phyloP scores from a whole-genome alignment of 1,140 invertebrate species.

The Laupala kohalensis region DNA sequence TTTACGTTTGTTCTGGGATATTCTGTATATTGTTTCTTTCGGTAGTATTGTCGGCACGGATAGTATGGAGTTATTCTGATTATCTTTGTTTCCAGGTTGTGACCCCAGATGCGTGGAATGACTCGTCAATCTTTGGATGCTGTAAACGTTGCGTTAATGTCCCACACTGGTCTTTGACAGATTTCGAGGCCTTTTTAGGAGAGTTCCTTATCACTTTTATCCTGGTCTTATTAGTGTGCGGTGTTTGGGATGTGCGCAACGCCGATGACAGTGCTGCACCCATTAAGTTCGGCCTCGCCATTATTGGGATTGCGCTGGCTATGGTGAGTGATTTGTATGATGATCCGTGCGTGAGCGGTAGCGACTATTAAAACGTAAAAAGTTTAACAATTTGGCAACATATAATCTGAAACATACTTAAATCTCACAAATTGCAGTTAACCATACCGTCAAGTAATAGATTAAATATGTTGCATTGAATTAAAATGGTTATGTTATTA shows the following conservation, averaged over 20 bases:
- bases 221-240: slow-evolving; percentile 46
- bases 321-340: slow-evolving; percentile 23
- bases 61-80: too few species aligned
- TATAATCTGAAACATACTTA: too few species aligned
- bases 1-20: too few species aligned
- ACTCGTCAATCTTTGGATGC: not conserved
- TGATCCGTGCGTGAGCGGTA: too few species aligned
- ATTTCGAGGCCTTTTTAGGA: slow-evolving; percentile 27
- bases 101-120: not conserved
- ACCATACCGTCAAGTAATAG: too few species aligned
- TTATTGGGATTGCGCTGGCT: slow-evolving; percentile 43
- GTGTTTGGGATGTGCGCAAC: slow-evolving; percentile 48
- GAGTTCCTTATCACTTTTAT: slow-evolving; percentile 45
- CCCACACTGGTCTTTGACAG: not conserved
- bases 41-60: too few species aligned
- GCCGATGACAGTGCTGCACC: slow-evolving; percentile 36
- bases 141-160: not conserved
- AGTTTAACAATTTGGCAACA: too few species aligned
- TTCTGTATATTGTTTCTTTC: too few species aligned
- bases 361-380: too few species aligned
- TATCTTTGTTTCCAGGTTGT: not conserved
- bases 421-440: too few species aligned
- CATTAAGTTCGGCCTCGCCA: slow-evolving; percentile 47
- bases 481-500: too few species aligned
- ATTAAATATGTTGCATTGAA: too few species aligned